Conservation (phyloP, 2,797 vertebrate species). For the Anomalospiza imberbis region DNA sequence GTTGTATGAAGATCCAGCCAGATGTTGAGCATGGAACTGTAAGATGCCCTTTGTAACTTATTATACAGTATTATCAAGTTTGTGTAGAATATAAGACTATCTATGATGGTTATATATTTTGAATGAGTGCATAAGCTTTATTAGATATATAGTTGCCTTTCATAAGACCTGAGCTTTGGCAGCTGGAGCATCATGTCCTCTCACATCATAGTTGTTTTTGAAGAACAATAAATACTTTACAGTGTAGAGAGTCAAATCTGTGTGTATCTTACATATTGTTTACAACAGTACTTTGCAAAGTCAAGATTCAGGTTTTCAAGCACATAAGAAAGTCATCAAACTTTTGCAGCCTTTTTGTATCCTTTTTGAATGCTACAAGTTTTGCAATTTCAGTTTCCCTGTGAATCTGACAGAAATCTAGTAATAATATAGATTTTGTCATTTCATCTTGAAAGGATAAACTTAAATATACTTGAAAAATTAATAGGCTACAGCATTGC, state of each 20-base stretch:
- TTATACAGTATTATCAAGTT: not conserved
- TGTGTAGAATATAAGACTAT: not conserved
- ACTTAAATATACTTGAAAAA: not conserved
- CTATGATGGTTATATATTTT: not conserved
- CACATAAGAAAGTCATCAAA: not conserved
- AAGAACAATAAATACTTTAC: not conserved
- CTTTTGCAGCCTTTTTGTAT: not conserved
- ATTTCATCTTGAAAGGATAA: not conserved
- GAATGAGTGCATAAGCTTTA: not conserved
- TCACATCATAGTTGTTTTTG: not conserved
- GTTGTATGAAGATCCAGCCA: not conserved
- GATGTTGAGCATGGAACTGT: not conserved
- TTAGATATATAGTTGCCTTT: not conserved
- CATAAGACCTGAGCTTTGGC: not conserved
- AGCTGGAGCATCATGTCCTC: not conserved
- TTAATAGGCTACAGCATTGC: not conserved
- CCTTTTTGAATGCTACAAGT: not conserved
- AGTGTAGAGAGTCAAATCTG: not conserved
- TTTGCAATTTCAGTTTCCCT: not conserved
- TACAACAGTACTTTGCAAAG: not conserved
- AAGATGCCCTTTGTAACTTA: not conserved
- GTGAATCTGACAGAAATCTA: not conserved
- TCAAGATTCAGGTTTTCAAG: not conserved
- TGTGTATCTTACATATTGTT: not conserved
- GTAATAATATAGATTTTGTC: not conserved